These are phyloP conservation scores for Rhinogobius similis DNA, from an alignment of 2,113 vertebrate species.

Conservation along the genomic window DNA sequence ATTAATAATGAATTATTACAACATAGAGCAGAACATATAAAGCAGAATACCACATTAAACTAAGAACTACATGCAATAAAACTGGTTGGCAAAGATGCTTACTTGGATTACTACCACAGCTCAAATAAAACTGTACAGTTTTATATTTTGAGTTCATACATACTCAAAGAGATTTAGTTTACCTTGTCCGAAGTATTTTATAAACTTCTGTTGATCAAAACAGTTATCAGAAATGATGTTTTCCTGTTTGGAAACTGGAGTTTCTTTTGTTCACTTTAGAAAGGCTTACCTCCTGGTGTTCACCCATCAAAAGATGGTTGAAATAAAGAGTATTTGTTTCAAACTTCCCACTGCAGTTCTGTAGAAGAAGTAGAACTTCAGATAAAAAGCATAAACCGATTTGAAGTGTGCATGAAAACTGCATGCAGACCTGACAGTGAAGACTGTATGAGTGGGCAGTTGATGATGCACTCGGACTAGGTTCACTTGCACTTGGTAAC, in stretches of 20 bases:
- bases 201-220: conserved; percentile 21
- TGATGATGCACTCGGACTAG: neutral
- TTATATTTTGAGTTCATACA: neutral
- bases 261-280: neutral
- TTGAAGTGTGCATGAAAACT: neutral
- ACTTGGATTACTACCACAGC: neutral
- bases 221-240: neutral
- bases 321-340: neutral
- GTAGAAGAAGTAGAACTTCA: neutral
- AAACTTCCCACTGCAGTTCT: neutral
- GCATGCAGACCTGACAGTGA: conserved; percentile 38
- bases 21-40: neutral
- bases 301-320: neutral
- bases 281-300: conserved; percentile 4
- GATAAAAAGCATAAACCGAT: neutral
- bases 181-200: conserved; percentile 10
- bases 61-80: neutral
- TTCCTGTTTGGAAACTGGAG: neutral
- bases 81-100: neutral
- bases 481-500: neutral
- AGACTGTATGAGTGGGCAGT: neutral
- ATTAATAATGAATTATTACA: neutral
- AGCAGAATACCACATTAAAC: too few species aligned
- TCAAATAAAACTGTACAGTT: neutral
- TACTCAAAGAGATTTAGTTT: neutral